These are phyloP conservation scores for Cheirogaleus medius DNA, from an alignment of 2,113 vertebrate species.

Conservation along the genomic window DNA sequence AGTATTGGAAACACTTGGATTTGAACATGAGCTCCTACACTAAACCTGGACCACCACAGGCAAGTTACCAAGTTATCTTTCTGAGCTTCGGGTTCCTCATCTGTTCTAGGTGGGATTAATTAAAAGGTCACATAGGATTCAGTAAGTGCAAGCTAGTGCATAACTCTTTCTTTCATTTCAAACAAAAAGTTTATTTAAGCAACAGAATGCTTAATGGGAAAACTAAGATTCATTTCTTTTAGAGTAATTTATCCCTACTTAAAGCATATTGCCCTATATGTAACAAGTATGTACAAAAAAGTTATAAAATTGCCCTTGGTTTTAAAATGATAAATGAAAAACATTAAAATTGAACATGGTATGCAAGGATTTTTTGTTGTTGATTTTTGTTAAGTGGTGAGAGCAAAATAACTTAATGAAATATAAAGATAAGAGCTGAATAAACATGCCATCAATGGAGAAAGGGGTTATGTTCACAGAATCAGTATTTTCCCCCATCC, in stretches of 20 bases:
- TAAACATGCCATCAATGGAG: conserved; percentile 78
- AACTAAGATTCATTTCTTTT: conserved; percentile 85
- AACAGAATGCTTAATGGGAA: conserved; percentile 89
- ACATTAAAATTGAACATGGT: conserved; percentile 84
- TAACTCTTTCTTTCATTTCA: conserved; percentile 84
- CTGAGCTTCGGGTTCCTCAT: neutral
- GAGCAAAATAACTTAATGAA: conserved; percentile 86
- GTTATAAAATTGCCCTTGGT: conserved; percentile 89
- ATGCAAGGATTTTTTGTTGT: conserved; percentile 69
- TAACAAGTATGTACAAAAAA: conserved; percentile 89
- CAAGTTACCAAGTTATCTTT: neutral
- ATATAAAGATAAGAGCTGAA: conserved; percentile 83
- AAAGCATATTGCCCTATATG: conserved; percentile 87
- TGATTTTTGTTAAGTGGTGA: conserved; percentile 80
- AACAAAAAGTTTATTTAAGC: conserved; percentile 93
- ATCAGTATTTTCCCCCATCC: conserved; percentile 73
- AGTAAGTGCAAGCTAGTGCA: neutral
- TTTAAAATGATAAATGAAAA: conserved; percentile 88
- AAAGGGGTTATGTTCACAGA: conserved; percentile 78
- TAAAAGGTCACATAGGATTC: neutral
- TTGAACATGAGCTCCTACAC: neutral
- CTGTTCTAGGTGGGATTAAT: neutral
- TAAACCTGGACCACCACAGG: neutral
- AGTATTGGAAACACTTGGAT: neutral
- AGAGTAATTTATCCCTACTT: conserved; percentile 86